Conservation (phyloP, 2,888 invertebrate genomes). For the Formica aserva region DNA sequence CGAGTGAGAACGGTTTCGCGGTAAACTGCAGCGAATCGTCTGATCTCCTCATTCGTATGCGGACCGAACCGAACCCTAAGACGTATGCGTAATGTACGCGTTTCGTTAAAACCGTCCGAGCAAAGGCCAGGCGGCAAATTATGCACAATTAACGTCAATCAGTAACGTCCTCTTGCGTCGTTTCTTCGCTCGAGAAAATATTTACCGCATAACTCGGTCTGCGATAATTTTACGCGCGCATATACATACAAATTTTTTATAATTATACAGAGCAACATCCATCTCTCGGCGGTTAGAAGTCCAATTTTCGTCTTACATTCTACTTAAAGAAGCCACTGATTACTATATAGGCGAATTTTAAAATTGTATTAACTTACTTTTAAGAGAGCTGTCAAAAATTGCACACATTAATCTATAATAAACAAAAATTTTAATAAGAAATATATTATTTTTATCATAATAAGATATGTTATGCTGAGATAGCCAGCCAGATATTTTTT, state of each 20-base stretch:
- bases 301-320: neutral
- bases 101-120: conserved; percentile 75
- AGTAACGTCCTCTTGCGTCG: conserved; percentile 80
- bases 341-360: neutral
- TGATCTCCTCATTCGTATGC: conserved; percentile 76
- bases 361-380: neutral
- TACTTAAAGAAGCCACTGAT: neutral
- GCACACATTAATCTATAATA: neutral
- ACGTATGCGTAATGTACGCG: conserved; percentile 71
- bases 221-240: conserved; percentile 65
- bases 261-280: conserved; percentile 66
- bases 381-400: neutral
- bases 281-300: conserved; percentile 22
- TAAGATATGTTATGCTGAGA: neutral
- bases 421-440: neutral
- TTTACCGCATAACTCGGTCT: conserved; percentile 76
- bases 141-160: conserved; percentile 85
- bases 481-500: neutral
- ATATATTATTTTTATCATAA: neutral
- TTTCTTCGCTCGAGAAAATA: conserved; percentile 73
- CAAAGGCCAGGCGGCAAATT: conserved; percentile 74
- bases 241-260: conserved; percentile 72
- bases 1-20: conserved; percentile 48
- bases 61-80: conserved; percentile 74
- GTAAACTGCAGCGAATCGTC: conserved; percentile 61